Base-by-base conservation (phyloP, 2,113 vertebrate genomes). In the Eidolon helvum region DNA sequence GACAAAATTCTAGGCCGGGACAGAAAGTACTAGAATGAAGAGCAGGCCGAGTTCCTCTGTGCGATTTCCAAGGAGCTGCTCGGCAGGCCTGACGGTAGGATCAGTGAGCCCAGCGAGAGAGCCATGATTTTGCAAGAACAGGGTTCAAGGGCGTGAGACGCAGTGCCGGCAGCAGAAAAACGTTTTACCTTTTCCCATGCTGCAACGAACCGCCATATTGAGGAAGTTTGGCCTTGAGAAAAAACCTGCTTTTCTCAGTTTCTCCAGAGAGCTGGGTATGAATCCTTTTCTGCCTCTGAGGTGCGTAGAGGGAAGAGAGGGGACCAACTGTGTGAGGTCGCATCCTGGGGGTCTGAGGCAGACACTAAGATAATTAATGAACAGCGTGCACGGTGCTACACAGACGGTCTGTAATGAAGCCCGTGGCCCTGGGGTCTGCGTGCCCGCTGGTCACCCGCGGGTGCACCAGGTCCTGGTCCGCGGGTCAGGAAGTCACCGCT, bases 101-200 rank as follows among this genome's bases (percentile, higher is more conserved):
- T 99, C 98, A 99, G 99, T 77, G 99, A 99, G 98, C 99, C 99
- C 93, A 99, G 99, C 72, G 99, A 99, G 98, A 99, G 99, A 97
- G 99, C 99, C 66, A 99, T 99, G 99, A 99, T 99, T 98, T 98
- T 99, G 98, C 99, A 99, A 98, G 99, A 99, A 96, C 98, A 99
- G 79, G 99, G 99, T 85, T 99, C 99, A 63, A 98, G 99, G 97
- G 99, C 99, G 99, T 99, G 99, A 99, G 98, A 98, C 97, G 95
- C 33, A 89, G 97, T 98, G 94, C 98, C 98, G 98, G 95, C 92
- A 3, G 79, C 96, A 71, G 96, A 97, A 97, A 63, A 95, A 55
- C 28, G 74, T 84, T 93, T 95, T 89, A 57, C 96, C 91, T 97
- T 98, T 91, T 94, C 98, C 38, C 98, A 98, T 97, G 98, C 99